Evolutionary conservation across 2,113 vertebrate species (phyloP), one percentile per base, ranked within the genome.

Genomic region (Nothocercus nigrocapillus): DNA sequence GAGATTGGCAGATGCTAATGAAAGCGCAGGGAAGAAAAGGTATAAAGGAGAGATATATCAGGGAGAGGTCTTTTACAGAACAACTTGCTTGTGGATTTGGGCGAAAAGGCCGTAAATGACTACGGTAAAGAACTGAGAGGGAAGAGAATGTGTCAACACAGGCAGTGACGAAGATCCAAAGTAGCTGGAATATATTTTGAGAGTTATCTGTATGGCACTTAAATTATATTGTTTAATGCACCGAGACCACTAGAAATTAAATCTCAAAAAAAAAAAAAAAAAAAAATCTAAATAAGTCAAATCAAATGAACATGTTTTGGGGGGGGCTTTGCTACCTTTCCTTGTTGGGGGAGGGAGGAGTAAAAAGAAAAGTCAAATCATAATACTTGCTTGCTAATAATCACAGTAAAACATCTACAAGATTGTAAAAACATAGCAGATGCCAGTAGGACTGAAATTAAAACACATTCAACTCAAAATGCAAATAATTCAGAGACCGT

Each of bases 391-490:
- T 93, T 86, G 47, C 63, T 91, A 95, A 95, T 93, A 96, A 92
- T 82, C 81, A 2, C 20, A 95, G 82, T 93, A 96, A 89, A 70
- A 34, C 53, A 85, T 91, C 83, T 85, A 89, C 90, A 87, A 89
- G 80, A 77, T 62, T 85, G 58, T 84, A 83, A 90, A 92, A 96
- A 85, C 63, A 67, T 45, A 96, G 81, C 90, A 96, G 93, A 96
- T 95, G 92, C 82, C 27, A 76, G 80, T 72, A 92, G 88, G 49
- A 82, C 73, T 82, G 86, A 95, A 96, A 90, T 94, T 84, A 87
- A 95, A 96, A 67, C 66, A 69, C 90, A 77, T 93, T 95, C 83
- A 62, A 66, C 89, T 95, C 62, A 28, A 59, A 96, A 95, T 96
- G 86, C 92, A 95, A 92, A 96, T 89, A 94, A 83, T 85, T 94